Evolutionary conservation across 2,113 vertebrate genomes (phyloP), one percentile per base, ranked within the genome.

Genomic region (Excalfactoria chinensis): DNA sequence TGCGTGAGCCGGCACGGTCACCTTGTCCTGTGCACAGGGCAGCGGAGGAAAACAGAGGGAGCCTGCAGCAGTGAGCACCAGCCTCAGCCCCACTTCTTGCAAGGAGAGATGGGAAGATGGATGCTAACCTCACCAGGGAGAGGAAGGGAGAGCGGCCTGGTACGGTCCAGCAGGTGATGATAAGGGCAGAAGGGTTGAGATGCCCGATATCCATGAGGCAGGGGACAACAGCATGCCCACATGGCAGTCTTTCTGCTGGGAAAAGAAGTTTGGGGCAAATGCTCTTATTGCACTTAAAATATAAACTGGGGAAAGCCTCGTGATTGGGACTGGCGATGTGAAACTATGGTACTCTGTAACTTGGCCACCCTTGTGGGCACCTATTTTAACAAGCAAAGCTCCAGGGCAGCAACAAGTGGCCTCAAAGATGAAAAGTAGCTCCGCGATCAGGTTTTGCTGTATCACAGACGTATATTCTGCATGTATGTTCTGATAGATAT

Each of bases 1-100:
- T 7, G 41, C 1, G 2, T 15, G 49, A 51, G 49, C 48, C 2
- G 16, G 18, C 48, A 49, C 14, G 55, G 90, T 88, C 62, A 84
- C 73, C 74, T 92, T 88, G 74, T 41, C 67, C 67, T 4, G 20
- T 0, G 5, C 44, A 6, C 35, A 35, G 15, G 35, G 35, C 35
- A 26, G 35, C 0, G 19, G 26, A 17, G 68, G 53, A 53, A 66
- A 77, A 69, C 79, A 84, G 48, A 2, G 53, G 28, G 51, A 28
- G 4, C n/a, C 51, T 5, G 32, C 1, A 1, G 18, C 35, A 3
- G 13, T 4, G 5, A 53, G 37, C 51, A 7, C 41, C 35, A 2
- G 19, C 10, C 56, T 51, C 85, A 58, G 1, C 14, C 63, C 69
- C 41, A 37, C 34, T 32, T 28, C 3, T 9, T 43, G 19, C 8